phyloP scores from a whole-genome alignment of 64 coral and sea anemone genomes.

The Orbicella faveolata region DNA sequence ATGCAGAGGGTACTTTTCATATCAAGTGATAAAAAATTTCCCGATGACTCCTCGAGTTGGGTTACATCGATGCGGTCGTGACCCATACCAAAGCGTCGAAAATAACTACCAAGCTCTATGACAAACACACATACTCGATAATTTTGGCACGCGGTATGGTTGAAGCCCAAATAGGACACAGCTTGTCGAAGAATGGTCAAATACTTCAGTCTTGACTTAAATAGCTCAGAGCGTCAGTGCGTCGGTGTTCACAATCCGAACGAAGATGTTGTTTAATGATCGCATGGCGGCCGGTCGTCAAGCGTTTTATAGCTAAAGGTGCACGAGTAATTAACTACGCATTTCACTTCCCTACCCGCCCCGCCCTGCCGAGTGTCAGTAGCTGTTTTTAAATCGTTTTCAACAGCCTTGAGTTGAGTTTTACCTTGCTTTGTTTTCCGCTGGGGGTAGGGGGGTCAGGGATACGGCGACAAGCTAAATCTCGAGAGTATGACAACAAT shows the following conservation, averaged over 20 bases:
- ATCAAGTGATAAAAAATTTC: constrained; percentile 39
- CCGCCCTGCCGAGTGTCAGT: constrained; percentile 24
- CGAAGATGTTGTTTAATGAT: not conserved
- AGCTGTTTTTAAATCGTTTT: constrained; percentile 22
- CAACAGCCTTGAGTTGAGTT: not conserved
- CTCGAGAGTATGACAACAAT: not conserved
- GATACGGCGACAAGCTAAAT: not conserved
- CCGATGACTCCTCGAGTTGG: constrained; percentile 23
- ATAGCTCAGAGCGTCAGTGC: not conserved
- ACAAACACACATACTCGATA: not conserved
- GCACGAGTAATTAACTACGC: constrained; percentile 13
- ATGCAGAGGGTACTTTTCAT: constrained; percentile 31
- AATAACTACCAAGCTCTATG: not conserved
- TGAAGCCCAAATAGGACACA: not conserved
- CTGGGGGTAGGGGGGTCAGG: not conserved
- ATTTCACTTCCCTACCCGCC: not conserved
- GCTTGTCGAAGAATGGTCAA: not conserved
- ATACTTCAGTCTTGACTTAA: not conserved
- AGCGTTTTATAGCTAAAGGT: constrained; percentile 10
- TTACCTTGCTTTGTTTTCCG: not conserved
- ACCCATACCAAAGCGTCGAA: not conserved
- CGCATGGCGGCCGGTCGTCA: not conserved
- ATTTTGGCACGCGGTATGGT: not conserved
- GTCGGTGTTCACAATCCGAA: not conserved
- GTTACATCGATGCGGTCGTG: constrained; percentile 1